Conservation (phyloP, 2,888 invertebrate genomes). For the Pollenia amentaria region DNA sequence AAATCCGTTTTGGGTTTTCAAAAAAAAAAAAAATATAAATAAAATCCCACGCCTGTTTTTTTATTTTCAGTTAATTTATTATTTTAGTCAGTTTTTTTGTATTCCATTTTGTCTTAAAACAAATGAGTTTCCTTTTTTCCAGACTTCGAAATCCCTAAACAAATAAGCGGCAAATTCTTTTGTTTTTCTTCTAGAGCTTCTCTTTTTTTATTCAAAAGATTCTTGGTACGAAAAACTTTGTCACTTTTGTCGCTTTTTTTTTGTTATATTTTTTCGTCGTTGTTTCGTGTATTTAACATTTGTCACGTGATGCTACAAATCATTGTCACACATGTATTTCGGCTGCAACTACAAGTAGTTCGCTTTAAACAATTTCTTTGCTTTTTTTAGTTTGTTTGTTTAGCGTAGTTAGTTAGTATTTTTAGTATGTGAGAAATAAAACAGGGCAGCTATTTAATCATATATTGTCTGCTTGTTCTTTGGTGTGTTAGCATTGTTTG, state of each 20-base stretch:
- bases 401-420: constrained; percentile 29
- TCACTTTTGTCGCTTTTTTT: background rate
- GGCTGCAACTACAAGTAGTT: constrained; percentile 56
- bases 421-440: constrained; percentile 60
- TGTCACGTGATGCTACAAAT: constrained; percentile 85
- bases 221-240: constrained; percentile 53
- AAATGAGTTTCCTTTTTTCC: constrained; percentile 56
- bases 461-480: constrained; percentile 51
- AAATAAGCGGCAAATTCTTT: constrained; percentile 68
- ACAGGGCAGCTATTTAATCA: constrained; percentile 71
- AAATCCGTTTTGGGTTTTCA: background rate
- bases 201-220: constrained; percentile 46
- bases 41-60: constrained; percentile 65
- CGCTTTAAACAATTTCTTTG: constrained; percentile 2
- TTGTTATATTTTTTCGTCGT: background rate
- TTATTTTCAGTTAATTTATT: constrained; percentile 28
- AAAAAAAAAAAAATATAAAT: background rate
- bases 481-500: background rate
- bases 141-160: constrained; percentile 41
- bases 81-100: constrained; percentile 24
- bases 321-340: constrained; percentile 81
- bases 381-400: constrained; percentile 38
- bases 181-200: constrained; percentile 39
- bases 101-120: constrained; percentile 16
- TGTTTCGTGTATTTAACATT: constrained; percentile 83